These are phyloP conservation scores for Caenorhabditis sulstoni DNA, from an alignment of 2,888 invertebrate species.

Conservation along the genomic window DNA sequence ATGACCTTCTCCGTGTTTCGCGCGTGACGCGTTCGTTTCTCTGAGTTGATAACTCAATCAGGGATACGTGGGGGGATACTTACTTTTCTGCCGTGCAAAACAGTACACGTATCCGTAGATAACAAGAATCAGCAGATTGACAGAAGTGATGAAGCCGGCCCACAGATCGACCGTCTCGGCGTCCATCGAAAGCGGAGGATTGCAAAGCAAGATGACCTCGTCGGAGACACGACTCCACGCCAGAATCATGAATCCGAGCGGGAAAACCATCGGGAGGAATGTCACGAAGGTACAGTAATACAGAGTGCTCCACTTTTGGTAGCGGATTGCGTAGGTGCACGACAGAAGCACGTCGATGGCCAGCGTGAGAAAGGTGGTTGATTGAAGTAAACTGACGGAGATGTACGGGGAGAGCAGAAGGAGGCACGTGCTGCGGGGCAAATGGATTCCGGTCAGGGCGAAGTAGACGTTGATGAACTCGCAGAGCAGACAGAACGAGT, in stretches of 20 bases:
- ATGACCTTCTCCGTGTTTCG: slow-evolving; percentile 30
- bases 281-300: slow-evolving; percentile 24
- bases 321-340: slow-evolving; percentile 18
- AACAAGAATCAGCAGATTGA: slow-evolving; percentile 18
- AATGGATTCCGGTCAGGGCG: slow-evolving; percentile 26
- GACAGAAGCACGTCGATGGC: slow-evolving; percentile 40
- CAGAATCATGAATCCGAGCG: slow-evolving; percentile 22
- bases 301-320: slow-evolving; percentile 27
- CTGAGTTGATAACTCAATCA: slow-evolving; percentile 16
- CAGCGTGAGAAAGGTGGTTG: slow-evolving; percentile 23
- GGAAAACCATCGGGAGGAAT: slow-evolving; percentile 13
- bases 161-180: slow-evolving; percentile 20
- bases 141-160: slow-evolving; percentile 16
- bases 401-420: slow-evolving; percentile 37
- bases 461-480: slow-evolving; percentile 46
- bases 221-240: slow-evolving; percentile 27
- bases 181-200: slow-evolving; percentile 35
- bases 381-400: slow-evolving; percentile 35
- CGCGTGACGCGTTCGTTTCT: slow-evolving; percentile 15
- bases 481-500: slow-evolving; percentile 35
- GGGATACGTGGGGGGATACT: neutral
- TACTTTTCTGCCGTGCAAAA: slow-evolving; percentile 28
- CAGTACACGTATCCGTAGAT: slow-evolving; percentile 43
- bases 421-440: slow-evolving; percentile 18
- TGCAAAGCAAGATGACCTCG: slow-evolving; percentile 27